These are phyloP conservation scores for Bugula neritina DNA, from an alignment of 2,888 invertebrate species.

Conservation along the genomic window DNA sequence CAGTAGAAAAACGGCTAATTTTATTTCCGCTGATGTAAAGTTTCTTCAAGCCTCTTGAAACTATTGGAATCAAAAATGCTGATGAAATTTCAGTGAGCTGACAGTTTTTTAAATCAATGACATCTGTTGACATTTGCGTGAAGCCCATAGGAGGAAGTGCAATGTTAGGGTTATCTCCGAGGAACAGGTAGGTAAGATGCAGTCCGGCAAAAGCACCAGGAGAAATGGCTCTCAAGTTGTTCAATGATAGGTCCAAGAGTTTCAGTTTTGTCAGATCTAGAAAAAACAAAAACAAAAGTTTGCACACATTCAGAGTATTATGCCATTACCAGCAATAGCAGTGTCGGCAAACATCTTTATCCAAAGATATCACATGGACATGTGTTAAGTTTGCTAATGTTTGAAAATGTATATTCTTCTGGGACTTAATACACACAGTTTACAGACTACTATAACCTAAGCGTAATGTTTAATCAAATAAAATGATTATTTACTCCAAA, in stretches of 20 bases:
- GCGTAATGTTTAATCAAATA: not conserved
- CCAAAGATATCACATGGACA: too few relatives aligned
- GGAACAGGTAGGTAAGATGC: conserved; percentile 4
- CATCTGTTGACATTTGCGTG: conserved; percentile 8
- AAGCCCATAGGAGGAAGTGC: not conserved
- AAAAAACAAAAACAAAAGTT: not conserved
- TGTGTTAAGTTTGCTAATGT: too few relatives aligned
- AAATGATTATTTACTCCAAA: not conserved
- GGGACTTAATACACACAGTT: too few relatives aligned
- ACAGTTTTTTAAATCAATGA: conserved; percentile 7
- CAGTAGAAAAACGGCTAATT: not conserved
- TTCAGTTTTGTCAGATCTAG: conserved; percentile 11
- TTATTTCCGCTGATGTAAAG: conserved; percentile 14
- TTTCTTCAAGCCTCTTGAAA: not conserved
- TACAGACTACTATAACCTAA: too few relatives aligned
- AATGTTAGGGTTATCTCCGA: conserved; percentile 17
- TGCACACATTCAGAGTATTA: not conserved
- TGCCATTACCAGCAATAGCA: too few relatives aligned
- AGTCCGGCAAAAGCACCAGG: not conserved
- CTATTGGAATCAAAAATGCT: not conserved
- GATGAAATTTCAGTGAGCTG: not conserved
- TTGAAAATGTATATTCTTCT: too few relatives aligned
- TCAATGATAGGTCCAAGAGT: conserved; percentile 3
- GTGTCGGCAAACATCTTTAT: too few relatives aligned
- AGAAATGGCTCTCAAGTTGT: not conserved